Conservation (phyloP, 2,113 vertebrate species). For the Cochlearius cochlearius region DNA sequence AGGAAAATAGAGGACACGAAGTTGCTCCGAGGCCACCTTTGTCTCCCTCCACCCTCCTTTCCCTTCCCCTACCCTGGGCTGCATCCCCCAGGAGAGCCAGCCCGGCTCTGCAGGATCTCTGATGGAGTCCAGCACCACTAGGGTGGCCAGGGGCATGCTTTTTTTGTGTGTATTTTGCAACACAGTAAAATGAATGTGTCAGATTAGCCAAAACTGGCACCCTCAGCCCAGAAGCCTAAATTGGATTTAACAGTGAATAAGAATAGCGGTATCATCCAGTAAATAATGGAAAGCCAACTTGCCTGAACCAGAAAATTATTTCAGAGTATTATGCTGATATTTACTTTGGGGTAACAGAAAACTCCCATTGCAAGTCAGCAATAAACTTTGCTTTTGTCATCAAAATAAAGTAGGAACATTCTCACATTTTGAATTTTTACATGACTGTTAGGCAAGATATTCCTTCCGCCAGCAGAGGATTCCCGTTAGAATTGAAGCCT, state of each 20-base stretch:
- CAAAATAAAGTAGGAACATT: constrained; percentile 4
- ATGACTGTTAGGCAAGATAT: background rate
- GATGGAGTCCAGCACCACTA: background rate
- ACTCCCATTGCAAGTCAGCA: background rate
- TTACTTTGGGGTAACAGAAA: background rate
- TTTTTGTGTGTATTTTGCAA: background rate
- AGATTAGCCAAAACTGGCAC: constrained; percentile 44
- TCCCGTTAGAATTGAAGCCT: background rate
- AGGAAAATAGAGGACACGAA: background rate
- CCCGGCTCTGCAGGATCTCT: background rate
- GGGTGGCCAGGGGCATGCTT: background rate
- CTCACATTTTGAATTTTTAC: background rate
- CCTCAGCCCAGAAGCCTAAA: constrained; percentile 34
- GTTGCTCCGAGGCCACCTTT: accelerated
- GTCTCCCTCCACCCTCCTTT: background rate
- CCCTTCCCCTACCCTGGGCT: background rate
- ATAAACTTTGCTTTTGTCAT: constrained; percentile 20
- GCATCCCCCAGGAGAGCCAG: background rate
- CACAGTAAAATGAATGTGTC: constrained; percentile 10
- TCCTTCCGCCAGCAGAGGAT: background rate
- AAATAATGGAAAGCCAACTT: constrained; percentile 41
- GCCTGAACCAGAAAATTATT: constrained; percentile 47
- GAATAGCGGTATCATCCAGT: background rate
- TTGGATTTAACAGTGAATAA: constrained; percentile 48
- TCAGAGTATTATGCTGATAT: constrained; percentile 3